Base-by-base conservation (phyloP, 2,113 vertebrate genomes). In the Thunnus maccoyii region DNA sequence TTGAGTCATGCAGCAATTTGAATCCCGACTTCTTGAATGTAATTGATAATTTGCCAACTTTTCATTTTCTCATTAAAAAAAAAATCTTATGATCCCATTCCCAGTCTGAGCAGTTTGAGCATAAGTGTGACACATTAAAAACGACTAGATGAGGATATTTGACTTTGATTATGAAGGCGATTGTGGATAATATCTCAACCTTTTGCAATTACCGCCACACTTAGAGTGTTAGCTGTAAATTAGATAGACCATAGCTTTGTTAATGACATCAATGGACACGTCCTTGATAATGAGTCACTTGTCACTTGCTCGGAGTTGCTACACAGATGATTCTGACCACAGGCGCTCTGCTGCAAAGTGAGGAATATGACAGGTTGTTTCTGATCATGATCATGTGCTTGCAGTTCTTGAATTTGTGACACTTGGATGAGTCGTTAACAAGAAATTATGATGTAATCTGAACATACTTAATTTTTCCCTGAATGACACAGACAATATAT, bases 191-290 rank as follows among this genome's bases (percentile, higher is more conserved):
- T 75, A 66, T 65, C 32, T 55, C 65, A 25, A 62, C 70, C 70
- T 80, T 85, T 87, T 82, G 22, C 58, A 66, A 67, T 85, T 80
- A 78, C 72, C 55, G 18, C 22, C 41, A 75, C 64, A 60, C 69
- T 25, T 25, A 16, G 63, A 64, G 76, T 11, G 9, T 27, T 41
- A 47, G 76, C 68, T 75, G 51, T 70, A 64, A 80, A 86, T 90
- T 47, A 78, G 47, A 9, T 17, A 51, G 72, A 70, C 58, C 41
- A 16, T 14, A 11, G 62, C 63, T 76, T 44, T 67, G 62, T 56
- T 60, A 56, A 67, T 67, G 71, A 72, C 75, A 76, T 79, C 72
- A 74, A 3, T 72, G 58, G 58, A 66, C 50, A 16, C 25, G 57
- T 55, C 67, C 16, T 70, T 27, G 1, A 36, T 72, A 76, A 54